Evolutionary conservation across 2,888 invertebrate species (phyloP).

Genomic region (Frankliniella fusca): DNA sequence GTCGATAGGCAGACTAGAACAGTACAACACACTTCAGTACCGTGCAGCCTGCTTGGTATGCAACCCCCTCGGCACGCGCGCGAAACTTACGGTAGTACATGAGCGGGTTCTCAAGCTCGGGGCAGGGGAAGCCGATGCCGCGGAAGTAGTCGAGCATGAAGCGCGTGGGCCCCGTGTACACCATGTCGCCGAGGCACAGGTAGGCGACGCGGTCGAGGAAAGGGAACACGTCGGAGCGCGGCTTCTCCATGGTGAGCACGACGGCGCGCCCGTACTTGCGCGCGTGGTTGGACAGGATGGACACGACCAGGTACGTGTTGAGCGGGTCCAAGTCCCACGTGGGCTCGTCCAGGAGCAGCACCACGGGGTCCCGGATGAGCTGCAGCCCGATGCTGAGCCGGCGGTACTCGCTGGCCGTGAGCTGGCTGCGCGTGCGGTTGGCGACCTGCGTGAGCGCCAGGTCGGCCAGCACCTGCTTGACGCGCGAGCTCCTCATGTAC

Average conservation of each 20-base stretch:
- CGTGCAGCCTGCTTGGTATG: background rate
- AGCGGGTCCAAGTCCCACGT: conserved; percentile 92
- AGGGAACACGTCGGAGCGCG: conserved; percentile 86
- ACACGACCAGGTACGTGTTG: conserved; percentile 90
- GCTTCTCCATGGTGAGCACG: conserved; percentile 87
- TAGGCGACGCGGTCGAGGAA: conserved; percentile 89
- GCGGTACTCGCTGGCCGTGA: conserved; percentile 85
- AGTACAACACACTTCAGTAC: background rate
- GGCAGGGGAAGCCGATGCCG: conserved; percentile 93
- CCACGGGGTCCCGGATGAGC: conserved; percentile 87
- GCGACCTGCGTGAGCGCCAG: conserved; percentile 88
- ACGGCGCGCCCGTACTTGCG: conserved; percentile 84
- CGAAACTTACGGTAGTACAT: conserved; percentile 86
- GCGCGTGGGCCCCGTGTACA: conserved; percentile 85
- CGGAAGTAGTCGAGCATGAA: conserved; percentile 93
- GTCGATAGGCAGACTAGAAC: conserved; percentile 68
- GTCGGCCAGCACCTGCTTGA: conserved; percentile 89
- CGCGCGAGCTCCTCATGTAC: conserved; percentile 75
- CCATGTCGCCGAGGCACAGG: conserved; percentile 84
- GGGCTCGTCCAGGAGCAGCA: conserved; percentile 87
- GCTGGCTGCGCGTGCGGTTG: conserved; percentile 72
- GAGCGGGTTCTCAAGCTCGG: conserved; percentile 93
- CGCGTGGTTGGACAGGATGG: conserved; percentile 79
- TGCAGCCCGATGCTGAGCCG: conserved; percentile 88
- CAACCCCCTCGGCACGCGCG: background rate